phyloP scores from a whole-genome alignment of 2,888 invertebrate species.

The Dione vanillae region DNA sequence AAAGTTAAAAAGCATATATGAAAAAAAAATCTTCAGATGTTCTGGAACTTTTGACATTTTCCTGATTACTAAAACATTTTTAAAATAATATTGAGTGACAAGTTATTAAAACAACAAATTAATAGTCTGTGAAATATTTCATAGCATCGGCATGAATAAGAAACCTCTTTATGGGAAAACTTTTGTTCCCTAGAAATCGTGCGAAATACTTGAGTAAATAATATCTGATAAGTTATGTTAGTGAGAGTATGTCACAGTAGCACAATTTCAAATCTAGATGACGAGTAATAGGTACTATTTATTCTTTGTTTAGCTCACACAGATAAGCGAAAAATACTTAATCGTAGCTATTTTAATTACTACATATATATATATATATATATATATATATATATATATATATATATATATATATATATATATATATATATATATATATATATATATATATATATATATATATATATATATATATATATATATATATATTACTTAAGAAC shows the following conservation, averaged over 20 bases:
- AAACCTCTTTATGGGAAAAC: constrained; percentile 54
- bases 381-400: no score
- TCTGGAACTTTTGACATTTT: no score
- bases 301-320: background rate
- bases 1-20: no score
- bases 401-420: no score
- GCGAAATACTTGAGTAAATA: constrained; percentile 55
- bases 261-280: background rate
- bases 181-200: constrained; percentile 67
- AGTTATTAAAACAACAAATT: background rate
- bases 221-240: constrained; percentile 23
- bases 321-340: no score
- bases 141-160: constrained; percentile 28
- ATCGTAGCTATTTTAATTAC: no score
- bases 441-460: no score
- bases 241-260: constrained; percentile 29
- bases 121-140: constrained; percentile 17
- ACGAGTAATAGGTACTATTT: background rate
- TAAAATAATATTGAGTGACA: background rate
- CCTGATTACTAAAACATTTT: background rate
- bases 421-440: no score
- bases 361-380: no score
- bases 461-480: no score
- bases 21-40: no score
- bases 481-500: no score